These are phyloP conservation scores for Ostrea denselamellosa DNA, from an alignment of 1,140 invertebrate genomes.

Conservation along the genomic window DNA sequence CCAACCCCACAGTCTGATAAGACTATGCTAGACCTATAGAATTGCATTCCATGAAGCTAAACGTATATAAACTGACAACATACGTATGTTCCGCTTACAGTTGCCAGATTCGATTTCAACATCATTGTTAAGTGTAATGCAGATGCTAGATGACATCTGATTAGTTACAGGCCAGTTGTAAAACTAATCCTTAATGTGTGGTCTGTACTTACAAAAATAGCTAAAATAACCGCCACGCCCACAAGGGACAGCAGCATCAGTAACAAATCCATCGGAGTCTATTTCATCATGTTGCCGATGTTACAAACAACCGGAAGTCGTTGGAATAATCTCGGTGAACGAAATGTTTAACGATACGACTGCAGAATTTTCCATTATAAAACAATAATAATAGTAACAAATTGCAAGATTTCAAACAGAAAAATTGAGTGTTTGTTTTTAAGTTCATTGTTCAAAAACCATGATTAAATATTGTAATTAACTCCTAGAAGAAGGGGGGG, in stretches of 20 bases:
- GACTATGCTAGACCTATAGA: no score
- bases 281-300: constrained; percentile 30
- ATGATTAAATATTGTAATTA: no score
- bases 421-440: not conserved
- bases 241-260: constrained; percentile 2
- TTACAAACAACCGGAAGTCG: constrained; percentile 4
- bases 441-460: no score
- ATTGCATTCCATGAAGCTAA: no score
- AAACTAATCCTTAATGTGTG: not conserved
- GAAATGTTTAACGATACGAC: constrained; percentile 10
- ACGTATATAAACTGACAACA: no score
- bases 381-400: not conserved
- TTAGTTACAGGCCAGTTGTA: not conserved
- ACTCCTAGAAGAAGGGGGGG: no score
- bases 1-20: no score
- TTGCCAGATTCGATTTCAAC: no score
- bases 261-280: not conserved
- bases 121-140: no score
- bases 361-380: no score
- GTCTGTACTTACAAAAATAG: constrained; percentile 3
- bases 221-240: not conserved
- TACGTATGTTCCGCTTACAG: no score
- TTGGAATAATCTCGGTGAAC: not conserved
- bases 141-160: no score
- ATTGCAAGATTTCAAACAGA: not conserved